phyloP scores from a whole-genome alignment of 2,113 vertebrate genomes.

The Dipodomys spectabilis region DNA sequence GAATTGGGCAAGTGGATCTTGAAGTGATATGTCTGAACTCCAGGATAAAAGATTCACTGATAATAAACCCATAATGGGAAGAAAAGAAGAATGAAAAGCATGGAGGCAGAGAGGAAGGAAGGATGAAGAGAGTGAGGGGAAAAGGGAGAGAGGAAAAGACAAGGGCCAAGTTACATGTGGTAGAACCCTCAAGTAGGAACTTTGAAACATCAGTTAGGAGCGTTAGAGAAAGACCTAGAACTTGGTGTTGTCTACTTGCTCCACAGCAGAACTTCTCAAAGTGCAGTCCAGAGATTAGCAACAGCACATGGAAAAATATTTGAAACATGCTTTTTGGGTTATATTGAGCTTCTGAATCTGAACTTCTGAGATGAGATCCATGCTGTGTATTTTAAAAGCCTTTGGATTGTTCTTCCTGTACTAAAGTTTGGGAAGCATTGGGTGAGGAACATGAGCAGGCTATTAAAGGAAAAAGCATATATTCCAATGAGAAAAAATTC shows the following conservation, averaged over 20 bases:
- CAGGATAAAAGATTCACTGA: neutral
- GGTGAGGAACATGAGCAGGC: neutral
- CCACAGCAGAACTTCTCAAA: neutral
- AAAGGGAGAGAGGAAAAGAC: no score
- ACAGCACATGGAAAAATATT: neutral
- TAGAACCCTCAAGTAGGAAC: neutral
- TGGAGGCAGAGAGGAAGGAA: no score
- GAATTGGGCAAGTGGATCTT: neutral
- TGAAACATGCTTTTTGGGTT: neutral
- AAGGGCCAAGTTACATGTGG: neutral
- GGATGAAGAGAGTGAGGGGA: neutral
- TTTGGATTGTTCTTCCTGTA: neutral
- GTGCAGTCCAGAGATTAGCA: neutral
- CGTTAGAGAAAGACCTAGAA: neutral
- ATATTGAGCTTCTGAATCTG: neutral
- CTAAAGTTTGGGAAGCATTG: neutral
- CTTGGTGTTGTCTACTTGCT: neutral
- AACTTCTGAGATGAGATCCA: neutral
- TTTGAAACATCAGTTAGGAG: constrained; percentile 8
- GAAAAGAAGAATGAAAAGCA: no score
- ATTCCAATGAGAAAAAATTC: neutral
- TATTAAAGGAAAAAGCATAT: neutral
- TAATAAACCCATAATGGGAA: neutral
- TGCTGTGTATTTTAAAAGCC: neutral
- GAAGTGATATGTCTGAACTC: neutral